Evolutionary conservation across 2,888 invertebrate species (phyloP), one percentile per base, ranked within the genome.

Genomic region (Eubasilissa splendida): DNA sequence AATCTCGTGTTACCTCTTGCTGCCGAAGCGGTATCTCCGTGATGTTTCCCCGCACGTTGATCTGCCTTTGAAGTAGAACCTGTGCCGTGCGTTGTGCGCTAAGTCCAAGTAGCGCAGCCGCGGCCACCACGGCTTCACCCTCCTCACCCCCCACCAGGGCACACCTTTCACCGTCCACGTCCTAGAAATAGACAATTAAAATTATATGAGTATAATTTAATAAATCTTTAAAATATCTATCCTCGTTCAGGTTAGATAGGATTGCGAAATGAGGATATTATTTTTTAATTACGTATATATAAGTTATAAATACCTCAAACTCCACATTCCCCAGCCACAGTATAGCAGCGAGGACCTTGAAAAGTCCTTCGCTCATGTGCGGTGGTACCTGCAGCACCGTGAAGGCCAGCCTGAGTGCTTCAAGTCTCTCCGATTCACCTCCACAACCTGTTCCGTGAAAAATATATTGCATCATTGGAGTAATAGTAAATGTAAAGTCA

Each of bases 1-100:
- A 58, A 58, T 4, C 9, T n/a, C 3, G 4, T 58, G 9, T 63
- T 87, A 95, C 95, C 92, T 97, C 97, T 86, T 95, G 96, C 77
- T 96, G 89, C 86, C 96, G 95, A 66, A 97, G 89, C 4, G 97
- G 97, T 85, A 97, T 97, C 87, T 97, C 97, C 0, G 97, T 97
- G 83, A 97, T 96, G 87, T 96, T 97, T 3, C 97, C 97, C 9
- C 97, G 92, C 33, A 97, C 97, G 86, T 97, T 97, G 86, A 97
- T 97, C 90, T 97, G 96, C 31, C 96, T 88, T 85, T 92, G 91
- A 50, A 96, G 88, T 50, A 95, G 91, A 33, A 97, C 96, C 85
- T 96, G 93, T 77, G 92, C 92, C 11, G 97, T 92, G 84, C 95
- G 95, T 75, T 94, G 94, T 73, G 92, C 90, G 75, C 95, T 93